Evolutionary conservation across 2,113 vertebrate species (phyloP).

Genomic region (Epinephelus cyanopodus): DNA sequence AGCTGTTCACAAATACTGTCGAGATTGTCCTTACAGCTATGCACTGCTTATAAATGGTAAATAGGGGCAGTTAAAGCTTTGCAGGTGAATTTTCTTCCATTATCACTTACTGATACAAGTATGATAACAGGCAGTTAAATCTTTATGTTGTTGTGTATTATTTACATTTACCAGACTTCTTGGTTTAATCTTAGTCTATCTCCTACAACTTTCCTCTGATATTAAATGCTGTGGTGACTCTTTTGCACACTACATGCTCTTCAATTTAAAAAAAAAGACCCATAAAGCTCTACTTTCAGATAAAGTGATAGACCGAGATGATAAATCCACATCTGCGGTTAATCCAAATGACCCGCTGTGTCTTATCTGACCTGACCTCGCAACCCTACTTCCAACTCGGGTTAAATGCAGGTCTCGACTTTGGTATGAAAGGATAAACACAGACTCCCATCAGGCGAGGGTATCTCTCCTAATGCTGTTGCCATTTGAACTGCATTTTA

Average conservation of each 20-base stretch:
- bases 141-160: background rate
- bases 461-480: background rate
- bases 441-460: background rate
- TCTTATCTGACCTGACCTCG: slow-evolving; percentile 16
- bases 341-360: background rate
- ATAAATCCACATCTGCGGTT: slow-evolving; percentile 8
- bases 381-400: background rate
- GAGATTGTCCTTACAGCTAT: background rate
- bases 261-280: background rate
- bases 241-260: background rate
- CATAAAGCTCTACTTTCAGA: background rate
- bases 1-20: no score
- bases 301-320: background rate
- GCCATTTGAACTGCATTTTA: background rate
- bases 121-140: background rate
- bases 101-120: background rate
- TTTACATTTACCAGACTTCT: background rate
- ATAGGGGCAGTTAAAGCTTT: background rate
- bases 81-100: background rate
- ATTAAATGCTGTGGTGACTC: background rate
- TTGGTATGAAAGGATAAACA: slow-evolving; percentile 9
- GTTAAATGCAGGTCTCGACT: background rate
- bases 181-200: background rate
- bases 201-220: background rate
- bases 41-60: background rate